Base-by-base conservation (phyloP, 2,113 vertebrate species). In the Cyprinodon variegatus region DNA sequence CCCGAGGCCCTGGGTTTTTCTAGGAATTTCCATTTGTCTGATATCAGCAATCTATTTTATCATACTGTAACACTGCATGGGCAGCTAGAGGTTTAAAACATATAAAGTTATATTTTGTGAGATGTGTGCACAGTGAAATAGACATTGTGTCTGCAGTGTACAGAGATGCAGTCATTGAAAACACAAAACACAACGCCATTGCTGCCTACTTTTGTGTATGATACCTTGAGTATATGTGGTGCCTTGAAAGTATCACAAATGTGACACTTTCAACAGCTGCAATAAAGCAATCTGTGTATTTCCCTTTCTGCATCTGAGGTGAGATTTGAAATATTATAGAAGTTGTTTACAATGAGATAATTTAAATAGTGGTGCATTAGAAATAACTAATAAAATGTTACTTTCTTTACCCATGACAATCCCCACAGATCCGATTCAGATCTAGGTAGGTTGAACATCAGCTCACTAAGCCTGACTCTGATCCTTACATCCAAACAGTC, bases 1-100 rank as follows among this genome's bases (percentile, higher is more conserved):
- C 86, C 73, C 10, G 63, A 76, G 67, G 74, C 37, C 2, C 37
- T 41, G 68, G 72, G 72, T 67, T 74, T 71, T 70, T 70, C 36
- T 40, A 59, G 79, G 74, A 67, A 70, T 76, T 82, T 78, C 67
- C 15, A 74, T 84, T 48, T 75, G 14, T 74, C 70, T 75, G 66
- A 68, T 68, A 83, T 88, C 83, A 87, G 70, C 79, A 74, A 85
- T 70, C 60, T 40, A 29, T 7, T 53, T 53, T 53, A 53, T 53
- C 17, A 4, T 13, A n/a, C 50, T 20, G 50, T 53, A n/a, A 53
- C 15, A 53, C 50, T 3, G 20, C 15, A 53, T 53, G 50, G 50
- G 29, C 29, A 20, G 50, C 50, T 53, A 53, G 50, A 53, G 3
- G 50, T 53, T 53, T n/a, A 53, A 6, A 53, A 53, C 50, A 17